phyloP scores from a whole-genome alignment of 37 sponge, comb jelly and placozoan species.

The Axinella damicornis region DNA sequence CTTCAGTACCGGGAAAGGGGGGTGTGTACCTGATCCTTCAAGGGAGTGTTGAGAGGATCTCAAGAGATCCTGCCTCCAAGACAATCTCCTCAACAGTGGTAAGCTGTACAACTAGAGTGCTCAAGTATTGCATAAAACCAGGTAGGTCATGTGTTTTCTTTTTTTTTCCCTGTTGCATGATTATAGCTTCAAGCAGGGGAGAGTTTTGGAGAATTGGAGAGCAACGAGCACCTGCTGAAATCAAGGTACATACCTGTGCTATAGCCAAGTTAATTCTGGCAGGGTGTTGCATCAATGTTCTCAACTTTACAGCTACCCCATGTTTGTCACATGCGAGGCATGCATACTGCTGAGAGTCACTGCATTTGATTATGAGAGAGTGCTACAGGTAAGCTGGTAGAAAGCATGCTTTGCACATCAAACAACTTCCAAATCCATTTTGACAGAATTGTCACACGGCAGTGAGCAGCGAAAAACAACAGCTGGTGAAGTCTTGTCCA shows the following conservation, averaged over 20 bases:
- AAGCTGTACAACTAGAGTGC: neutral
- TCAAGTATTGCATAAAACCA: too few species aligned
- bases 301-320: slow-evolving; percentile 28
- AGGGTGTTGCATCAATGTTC: too few species aligned
- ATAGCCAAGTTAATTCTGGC: too few species aligned
- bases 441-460: slow-evolving; percentile 1
- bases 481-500: slow-evolving; percentile 43
- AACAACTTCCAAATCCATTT: neutral
- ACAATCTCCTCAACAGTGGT: slow-evolving; percentile 34
- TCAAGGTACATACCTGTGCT: too few species aligned
- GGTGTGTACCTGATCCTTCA: slow-evolving; percentile 59
- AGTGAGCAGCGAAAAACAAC: neutral
- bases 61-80: slow-evolving; percentile 2
- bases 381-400: slow-evolving; percentile 37
- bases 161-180: neutral
- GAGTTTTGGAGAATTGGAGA: slow-evolving; percentile 44
- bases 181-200: slow-evolving; percentile 42
- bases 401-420: too few species aligned
- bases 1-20: slow-evolving; percentile 48
- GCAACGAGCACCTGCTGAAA: neutral
- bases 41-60: slow-evolving; percentile 36
- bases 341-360: slow-evolving; percentile 53
- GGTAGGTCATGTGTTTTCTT: too few species aligned
- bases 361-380: slow-evolving; percentile 36
- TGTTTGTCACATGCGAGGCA: slow-evolving; percentile 3